Evolutionary conservation across 2,888 invertebrate species (phyloP), one percentile per base, ranked within the genome.

Genomic region (Idaea aversata): DNA sequence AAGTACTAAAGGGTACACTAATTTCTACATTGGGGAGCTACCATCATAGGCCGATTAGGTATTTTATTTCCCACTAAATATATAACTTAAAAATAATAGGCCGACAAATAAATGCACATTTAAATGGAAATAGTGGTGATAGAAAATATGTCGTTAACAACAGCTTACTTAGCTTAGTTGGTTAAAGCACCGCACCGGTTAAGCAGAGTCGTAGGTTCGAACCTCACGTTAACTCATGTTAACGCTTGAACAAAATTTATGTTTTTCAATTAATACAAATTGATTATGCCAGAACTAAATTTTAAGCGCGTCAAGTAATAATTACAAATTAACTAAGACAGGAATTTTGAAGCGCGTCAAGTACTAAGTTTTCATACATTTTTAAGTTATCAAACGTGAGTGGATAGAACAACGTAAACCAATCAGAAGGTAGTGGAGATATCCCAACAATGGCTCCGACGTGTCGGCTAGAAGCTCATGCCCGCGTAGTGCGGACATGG

Each of bases 391-490:
- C 25, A n/a, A n/a, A n/a, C n/a, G 10, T 6, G 38, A 6, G 38
- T 38, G 38, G 38, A 58, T 58, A 7, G 7, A 57, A 57, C 15
- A 3, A 57, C 15, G 1, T 57, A 15, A 13, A 57, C 15, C 7
- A 57, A 57, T 57, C 15, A 57, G 57, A 57, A 57, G 57, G 57
- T 57, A 15, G 57, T 57, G 15, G 57, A 13, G 15, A 25, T 16
- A 13, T 34, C 65, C 65, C 70, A 71, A 67, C 68, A 70, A 36
- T 74, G 72, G 81, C 78, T 67, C 78, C 79, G 79, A 64, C n/a
- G 60, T 36, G 68, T 64, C 64, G 65, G 78, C 65, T 79, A 79
- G 71, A 77, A 74, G 58, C 64, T 74, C 76, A 75, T 77, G 76
- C 74, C 74, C 72, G 70, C 34, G 25, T 47, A 6, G 59, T 61